Evolutionary conservation across 2,797 vertebrate genomes (phyloP).

Genomic region (Muscicapa comitata): DNA sequence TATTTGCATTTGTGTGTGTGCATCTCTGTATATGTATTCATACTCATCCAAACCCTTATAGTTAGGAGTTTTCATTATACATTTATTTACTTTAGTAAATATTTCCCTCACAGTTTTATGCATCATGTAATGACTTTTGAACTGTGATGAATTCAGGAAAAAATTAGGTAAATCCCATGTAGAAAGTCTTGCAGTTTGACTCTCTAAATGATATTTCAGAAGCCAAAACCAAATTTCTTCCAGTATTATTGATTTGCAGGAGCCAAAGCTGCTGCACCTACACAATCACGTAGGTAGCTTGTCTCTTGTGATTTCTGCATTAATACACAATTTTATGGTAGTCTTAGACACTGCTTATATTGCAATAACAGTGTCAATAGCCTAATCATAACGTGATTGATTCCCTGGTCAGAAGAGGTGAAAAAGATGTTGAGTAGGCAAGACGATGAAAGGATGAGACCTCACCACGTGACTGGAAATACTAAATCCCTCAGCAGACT

Average conservation of each 20-base stretch:
- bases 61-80: neutral
- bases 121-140: neutral
- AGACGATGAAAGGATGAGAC: neutral
- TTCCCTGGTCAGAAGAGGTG: constrained; percentile 3
- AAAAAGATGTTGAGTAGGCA: neutral
- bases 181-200: neutral
- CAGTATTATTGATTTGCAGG: neutral
- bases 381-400: constrained; percentile 21
- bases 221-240: neutral
- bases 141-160: neutral
- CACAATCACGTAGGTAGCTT: neutral
- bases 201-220: neutral
- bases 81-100: neutral
- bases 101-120: neutral
- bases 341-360: neutral
- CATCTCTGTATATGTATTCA: neutral
- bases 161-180: neutral
- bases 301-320: constrained; percentile 2
- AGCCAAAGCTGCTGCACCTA: neutral
- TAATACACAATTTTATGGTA: constrained; percentile 9
- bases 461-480: neutral
- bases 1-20: neutral
- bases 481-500: neutral
- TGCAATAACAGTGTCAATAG: constrained; percentile 25
- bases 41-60: rapidly evolving